Evolutionary conservation across 2,888 invertebrate species (phyloP), one percentile per base, ranked within the genome.

Genomic region (Mythimna loreyi): DNA sequence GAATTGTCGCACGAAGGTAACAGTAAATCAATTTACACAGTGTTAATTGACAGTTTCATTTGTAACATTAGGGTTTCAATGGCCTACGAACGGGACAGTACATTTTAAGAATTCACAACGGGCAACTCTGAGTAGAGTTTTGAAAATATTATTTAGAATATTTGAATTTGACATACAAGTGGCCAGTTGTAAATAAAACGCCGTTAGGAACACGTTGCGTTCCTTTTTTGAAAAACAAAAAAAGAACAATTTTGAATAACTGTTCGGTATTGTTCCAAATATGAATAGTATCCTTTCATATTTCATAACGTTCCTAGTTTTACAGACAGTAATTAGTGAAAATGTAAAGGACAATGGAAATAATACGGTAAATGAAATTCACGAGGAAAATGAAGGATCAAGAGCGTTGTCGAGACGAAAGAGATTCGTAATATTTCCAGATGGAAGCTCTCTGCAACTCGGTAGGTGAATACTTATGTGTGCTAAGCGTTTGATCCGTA

Each of bases 361-460:
- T 83, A 85, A 84, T 79, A 87, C 86, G 63, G 65, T 70, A 60
- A 86, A 86, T 75, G 87, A 84, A 68, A 87, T 87, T 82, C 80
- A 79, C 47, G 87, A 83, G 59, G 84, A 78, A 80, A 90, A 89
- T 85, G 86, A 83, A 71, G 83, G 79, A 79, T 86, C 91, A 65
- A 90, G 87, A 83, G 80, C 90, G 59, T 87, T 96, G 85, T 96
- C 96, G 43, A 93, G 97, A 81, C 93, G 94, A 83, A 96, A 96
- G 90, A 96, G 97, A 87, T 97, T 96, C 89, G 86, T 97, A 86
- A 92, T 96, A 85, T 97, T 97, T 90, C 97, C 97, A 60, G 96
- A 96, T 78, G 97, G 97, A 70, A 96, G 96, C 86, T 97, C 97
- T 70, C 86, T 97, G 72, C 97, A 97, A 93, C 95, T 97, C 85